Conservation (phyloP, 2,113 vertebrate species). For the Podarcis cretensis region DNA sequence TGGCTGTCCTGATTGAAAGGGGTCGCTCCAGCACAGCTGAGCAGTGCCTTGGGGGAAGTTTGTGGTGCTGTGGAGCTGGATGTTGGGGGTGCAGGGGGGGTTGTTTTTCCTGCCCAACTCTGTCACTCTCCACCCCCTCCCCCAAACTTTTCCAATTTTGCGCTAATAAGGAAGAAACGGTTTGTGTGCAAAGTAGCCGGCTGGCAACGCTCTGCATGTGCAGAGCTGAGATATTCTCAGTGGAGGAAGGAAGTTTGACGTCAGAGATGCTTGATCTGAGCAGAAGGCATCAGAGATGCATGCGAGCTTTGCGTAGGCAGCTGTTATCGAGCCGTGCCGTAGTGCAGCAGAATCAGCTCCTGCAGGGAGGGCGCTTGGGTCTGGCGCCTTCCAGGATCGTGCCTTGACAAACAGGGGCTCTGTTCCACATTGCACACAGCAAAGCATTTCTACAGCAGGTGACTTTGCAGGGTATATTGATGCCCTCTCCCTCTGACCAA, state of each 20-base stretch:
- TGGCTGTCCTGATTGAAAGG: not conserved
- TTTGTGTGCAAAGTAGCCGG: not conserved
- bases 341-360: not conserved
- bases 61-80: not conserved
- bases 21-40: accelerated
- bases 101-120: no score
- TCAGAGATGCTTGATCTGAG: not conserved
- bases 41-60: no score
- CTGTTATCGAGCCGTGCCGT: not conserved
- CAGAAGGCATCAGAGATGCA: not conserved
- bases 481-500: no score
- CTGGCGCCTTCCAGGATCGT: not conserved
- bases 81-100: not conserved
- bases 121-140: not conserved
- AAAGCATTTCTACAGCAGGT: not conserved
- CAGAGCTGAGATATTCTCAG: not conserved
- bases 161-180: not conserved
- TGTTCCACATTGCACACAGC: not conserved
- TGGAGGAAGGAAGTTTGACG: constrained; percentile 25
- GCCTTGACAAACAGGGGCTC: no score
- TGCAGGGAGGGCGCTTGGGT: not conserved
- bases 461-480: not conserved
- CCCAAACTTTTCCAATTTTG: not conserved
- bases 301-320: not conserved
- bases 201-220: not conserved